Conservation (phyloP, 2,888 invertebrate species). For the Chloromyia formosa region DNA sequence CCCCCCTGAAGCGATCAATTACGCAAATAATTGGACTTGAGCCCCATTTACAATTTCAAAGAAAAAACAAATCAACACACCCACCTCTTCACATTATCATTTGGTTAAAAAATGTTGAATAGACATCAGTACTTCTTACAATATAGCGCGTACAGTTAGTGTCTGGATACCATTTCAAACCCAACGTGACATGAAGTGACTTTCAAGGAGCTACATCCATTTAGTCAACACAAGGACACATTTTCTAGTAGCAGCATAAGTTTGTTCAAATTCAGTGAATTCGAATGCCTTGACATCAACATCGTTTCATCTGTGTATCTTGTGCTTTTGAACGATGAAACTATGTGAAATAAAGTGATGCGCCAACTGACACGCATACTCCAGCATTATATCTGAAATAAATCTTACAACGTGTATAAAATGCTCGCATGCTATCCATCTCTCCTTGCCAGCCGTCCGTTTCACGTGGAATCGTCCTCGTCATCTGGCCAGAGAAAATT, state of each 20-base stretch:
- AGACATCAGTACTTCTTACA: neutral
- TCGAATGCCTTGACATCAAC: conserved; percentile 3
- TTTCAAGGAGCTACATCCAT: conserved; percentile 11
- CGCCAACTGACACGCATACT: conserved; percentile 30
- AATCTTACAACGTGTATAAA: neutral
- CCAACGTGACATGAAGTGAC: conserved; percentile 13
- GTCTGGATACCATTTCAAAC: neutral
- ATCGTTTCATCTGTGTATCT: neutral
- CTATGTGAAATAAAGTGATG: conserved; percentile 5
- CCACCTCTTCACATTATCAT: too few species aligned
- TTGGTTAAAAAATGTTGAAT: too few species aligned
- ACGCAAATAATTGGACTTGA: too few species aligned
- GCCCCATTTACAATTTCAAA: too few species aligned
- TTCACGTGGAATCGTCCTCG: too few species aligned
- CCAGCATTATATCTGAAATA: conserved; percentile 4
- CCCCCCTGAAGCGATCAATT: too few species aligned
- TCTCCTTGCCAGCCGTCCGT: neutral
- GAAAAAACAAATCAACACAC: too few species aligned
- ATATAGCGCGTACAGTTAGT: neutral
- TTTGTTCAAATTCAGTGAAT: neutral
- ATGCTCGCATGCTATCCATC: neutral
- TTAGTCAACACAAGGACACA: conserved; percentile 1
- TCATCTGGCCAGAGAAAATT: neutral
- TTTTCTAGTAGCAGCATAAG: neutral
- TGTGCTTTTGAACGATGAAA: neutral